phyloP scores from a whole-genome alignment of 1,140 invertebrate species.

The Pachypeltis micranthus region DNA sequence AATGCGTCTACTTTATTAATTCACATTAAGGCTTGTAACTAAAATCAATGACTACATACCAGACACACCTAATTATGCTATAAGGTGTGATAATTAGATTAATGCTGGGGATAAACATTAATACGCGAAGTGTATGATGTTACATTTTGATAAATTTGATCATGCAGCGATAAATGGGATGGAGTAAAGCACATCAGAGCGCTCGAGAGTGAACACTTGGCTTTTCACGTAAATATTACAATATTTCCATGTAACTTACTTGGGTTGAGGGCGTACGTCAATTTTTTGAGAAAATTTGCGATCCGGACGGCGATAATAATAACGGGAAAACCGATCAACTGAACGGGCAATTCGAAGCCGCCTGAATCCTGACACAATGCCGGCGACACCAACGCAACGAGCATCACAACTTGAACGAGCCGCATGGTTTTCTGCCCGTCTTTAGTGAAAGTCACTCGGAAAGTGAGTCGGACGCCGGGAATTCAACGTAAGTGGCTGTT shows the following conservation, averaged over 20 bases:
- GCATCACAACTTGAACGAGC: constrained; percentile 10
- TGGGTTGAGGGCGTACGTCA: constrained; percentile 67
- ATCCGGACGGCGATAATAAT: constrained; percentile 68
- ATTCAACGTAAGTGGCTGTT: constrained; percentile 13
- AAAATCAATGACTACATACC: too few species aligned
- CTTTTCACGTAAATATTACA: neutral
- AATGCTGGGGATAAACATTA: too few species aligned
- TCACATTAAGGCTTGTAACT: too few species aligned
- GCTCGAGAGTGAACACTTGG: too few species aligned
- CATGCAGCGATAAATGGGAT: neutral
- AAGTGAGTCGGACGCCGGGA: neutral
- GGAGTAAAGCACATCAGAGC: too few species aligned
- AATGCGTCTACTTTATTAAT: too few species aligned
- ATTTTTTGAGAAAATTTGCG: constrained; percentile 68
- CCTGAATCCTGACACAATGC: constrained; percentile 10
- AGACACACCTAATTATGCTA: too few species aligned
- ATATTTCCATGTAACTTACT: constrained; percentile 46
- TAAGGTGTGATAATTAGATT: too few species aligned
- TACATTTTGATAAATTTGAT: too few species aligned
- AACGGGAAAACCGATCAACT: constrained; percentile 68
- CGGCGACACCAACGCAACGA: neutral
- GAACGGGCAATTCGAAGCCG: constrained; percentile 59
- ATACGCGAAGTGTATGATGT: too few species aligned
- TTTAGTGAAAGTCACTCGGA: constrained; percentile 18
- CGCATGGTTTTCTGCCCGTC: neutral